Evolutionary conservation across 2,797 vertebrate genomes (phyloP).

Genomic region (Clarias fuscus): DNA sequence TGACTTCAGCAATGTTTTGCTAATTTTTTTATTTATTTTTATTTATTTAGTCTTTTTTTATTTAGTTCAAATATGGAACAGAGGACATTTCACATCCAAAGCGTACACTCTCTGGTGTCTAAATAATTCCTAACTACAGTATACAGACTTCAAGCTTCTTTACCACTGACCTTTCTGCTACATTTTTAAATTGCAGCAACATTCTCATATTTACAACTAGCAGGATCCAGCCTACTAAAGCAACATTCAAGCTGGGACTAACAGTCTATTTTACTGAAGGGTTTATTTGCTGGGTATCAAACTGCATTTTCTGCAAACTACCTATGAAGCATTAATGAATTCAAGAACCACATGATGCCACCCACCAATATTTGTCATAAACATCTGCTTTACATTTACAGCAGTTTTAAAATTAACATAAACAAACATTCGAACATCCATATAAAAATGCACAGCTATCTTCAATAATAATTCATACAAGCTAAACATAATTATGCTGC

Average conservation of each 20-base stretch:
- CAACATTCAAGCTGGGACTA: not conserved
- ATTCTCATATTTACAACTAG: not conserved
- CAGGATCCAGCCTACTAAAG: not conserved
- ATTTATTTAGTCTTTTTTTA: too few relatives aligned
- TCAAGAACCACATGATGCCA: not conserved
- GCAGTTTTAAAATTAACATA: not conserved
- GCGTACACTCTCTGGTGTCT: not conserved
- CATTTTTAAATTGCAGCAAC: not conserved
- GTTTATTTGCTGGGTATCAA: not conserved
- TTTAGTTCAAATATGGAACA: not conserved
- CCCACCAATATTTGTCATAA: constrained; percentile 8
- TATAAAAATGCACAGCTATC: constrained; percentile 1
- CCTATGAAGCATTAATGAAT: not conserved
- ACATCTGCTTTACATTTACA: not conserved
- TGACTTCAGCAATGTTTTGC: too few relatives aligned
- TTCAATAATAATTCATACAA: not conserved
- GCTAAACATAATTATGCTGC: not conserved
- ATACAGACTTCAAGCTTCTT: not conserved
- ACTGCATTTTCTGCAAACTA: not conserved
- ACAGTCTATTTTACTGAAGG: not conserved
- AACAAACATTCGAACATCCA: not conserved
- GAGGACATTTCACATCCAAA: not conserved
- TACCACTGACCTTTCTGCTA: not conserved
- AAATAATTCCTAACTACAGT: not conserved
- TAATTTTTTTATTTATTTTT: too few relatives aligned